phyloP scores from a whole-genome alignment of 2,113 vertebrate species.

The Cichladusa arquata region DNA sequence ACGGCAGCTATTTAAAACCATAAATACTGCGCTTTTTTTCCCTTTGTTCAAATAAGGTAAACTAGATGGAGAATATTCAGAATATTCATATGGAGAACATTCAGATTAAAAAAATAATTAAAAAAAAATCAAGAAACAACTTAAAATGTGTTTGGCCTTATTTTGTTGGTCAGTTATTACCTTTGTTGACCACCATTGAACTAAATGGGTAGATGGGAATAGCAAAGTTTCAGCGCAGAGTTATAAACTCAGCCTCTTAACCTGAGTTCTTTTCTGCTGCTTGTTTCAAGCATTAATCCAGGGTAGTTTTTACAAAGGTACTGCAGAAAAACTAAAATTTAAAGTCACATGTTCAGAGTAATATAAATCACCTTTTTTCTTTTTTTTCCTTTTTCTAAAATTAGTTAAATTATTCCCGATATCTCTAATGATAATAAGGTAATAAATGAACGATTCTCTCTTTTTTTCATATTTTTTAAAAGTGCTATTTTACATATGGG shows the following conservation, averaged over 20 bases:
- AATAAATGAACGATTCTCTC: neutral
- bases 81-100: neutral
- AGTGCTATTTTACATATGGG: neutral
- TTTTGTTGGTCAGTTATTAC: neutral
- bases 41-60: neutral
- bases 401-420: neutral
- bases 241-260: neutral
- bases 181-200: neutral
- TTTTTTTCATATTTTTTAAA: neutral
- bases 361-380: neutral
- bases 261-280: neutral
- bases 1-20: neutral
- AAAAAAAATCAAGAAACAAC: neutral
- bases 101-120: neutral
- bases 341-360: neutral
- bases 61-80: neutral
- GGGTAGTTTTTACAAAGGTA: neutral
- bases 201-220: neutral
- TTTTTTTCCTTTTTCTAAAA: rapidly evolving
- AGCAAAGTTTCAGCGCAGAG: neutral
- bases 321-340: neutral
- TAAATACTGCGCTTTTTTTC: neutral
- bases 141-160: neutral
- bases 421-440: neutral
- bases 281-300: neutral